A percentile compares a stretch with the other conserved stretches of the same genome.
phyloP scores from a whole-genome alignment of 2,797 vertebrate species.

The Eulemur mongoz region DNA sequence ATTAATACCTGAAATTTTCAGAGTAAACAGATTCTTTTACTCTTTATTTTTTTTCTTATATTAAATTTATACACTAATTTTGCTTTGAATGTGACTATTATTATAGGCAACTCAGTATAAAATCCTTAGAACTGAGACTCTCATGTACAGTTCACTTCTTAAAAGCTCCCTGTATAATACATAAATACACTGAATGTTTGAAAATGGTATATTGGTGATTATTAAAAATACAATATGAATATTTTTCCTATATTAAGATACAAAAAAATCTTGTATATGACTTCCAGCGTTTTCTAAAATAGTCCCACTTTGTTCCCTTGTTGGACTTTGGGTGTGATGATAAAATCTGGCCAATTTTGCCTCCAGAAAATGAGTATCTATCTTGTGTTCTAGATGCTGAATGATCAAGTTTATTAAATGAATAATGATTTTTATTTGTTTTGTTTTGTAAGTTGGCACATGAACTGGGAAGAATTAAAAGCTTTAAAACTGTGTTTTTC shows the following conservation, averaged over 20 bases:
- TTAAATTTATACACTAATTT: neutral
- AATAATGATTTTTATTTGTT: neutral
- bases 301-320: neutral
- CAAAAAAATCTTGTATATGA: neutral
- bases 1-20: neutral
- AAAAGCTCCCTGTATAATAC: neutral
- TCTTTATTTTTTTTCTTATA: neutral
- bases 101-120: neutral
- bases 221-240: neutral
- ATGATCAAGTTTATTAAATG: neutral
- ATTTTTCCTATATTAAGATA: neutral
- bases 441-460: neutral
- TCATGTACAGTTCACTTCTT: neutral
- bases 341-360: neutral
- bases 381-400: neutral
- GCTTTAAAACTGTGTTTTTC: neutral
- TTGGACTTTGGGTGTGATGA: neutral
- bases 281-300: neutral
- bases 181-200: neutral
- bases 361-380: neutral
- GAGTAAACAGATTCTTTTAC: neutral
- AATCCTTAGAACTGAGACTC: neutral
- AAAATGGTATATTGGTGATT: neutral
- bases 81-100: neutral
- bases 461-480: neutral